These are phyloP conservation scores for Sebastes jordani DNA, from an alignment of 2,797 vertebrate genomes.

Conservation along the genomic window DNA sequence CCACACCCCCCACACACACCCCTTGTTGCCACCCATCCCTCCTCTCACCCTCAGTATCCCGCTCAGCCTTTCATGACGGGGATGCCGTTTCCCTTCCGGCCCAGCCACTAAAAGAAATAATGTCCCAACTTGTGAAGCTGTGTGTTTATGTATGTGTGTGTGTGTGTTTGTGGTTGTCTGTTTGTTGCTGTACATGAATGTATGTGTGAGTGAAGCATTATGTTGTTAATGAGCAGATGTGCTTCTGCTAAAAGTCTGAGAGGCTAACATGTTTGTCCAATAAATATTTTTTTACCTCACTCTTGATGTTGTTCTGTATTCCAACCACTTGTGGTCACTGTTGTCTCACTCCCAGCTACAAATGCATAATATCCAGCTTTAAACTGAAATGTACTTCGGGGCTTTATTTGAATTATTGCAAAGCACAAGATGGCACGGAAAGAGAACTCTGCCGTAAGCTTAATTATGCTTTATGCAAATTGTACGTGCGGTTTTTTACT, in stretches of 20 bases:
- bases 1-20: conserved; percentile 62
- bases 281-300: conserved; percentile 77
- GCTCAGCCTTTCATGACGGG: conserved; percentile 88
- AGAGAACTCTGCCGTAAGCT: not conserved
- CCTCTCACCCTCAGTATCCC: conserved; percentile 73
- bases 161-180: not conserved
- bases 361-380: no score
- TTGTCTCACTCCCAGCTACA: conserved; percentile 6
- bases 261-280: conserved; percentile 53
- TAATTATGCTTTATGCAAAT: not conserved
- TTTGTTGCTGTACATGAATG: not conserved
- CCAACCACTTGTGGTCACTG: conserved; percentile 54
- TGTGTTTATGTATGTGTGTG: not conserved
- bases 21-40: conserved; percentile 72
- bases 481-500: not conserved
- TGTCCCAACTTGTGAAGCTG: not conserved
- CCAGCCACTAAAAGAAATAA: conserved; percentile 84
- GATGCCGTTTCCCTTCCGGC: conserved; percentile 90
- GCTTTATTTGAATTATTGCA: not conserved
- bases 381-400: not conserved
- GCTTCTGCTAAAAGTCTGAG: conserved; percentile 25
- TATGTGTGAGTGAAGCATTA: conserved; percentile 27
- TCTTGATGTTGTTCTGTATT: conserved; percentile 13
- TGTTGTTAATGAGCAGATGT: conserved; percentile 23
- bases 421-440: not conserved